phyloP scores from a whole-genome alignment of 2,888 invertebrate species.

The Tipula unca region DNA sequence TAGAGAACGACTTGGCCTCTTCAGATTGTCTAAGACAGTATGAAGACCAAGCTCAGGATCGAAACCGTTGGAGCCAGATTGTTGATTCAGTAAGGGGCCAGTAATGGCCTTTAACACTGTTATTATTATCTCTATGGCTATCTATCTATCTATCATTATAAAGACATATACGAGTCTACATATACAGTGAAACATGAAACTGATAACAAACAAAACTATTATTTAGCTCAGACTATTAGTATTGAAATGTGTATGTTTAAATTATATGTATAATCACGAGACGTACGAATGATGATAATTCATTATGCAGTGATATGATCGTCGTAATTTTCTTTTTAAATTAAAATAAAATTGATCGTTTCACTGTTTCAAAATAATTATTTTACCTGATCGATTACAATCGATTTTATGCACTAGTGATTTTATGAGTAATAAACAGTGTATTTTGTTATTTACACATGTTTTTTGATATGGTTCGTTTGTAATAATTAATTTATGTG shows the following conservation, averaged over 20 bases:
- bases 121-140: too few relatives aligned
- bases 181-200: not conserved
- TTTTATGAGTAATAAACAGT: not conserved
- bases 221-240: not conserved
- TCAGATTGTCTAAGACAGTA: too few relatives aligned
- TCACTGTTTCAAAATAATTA: not conserved
- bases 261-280: not conserved
- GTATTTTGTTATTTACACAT: not conserved
- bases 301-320: not conserved
- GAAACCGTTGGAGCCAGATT: too few relatives aligned
- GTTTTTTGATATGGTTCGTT: not conserved
- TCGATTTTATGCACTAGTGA: not conserved
- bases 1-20: too few relatives aligned
- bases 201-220: not conserved
- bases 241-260: not conserved
- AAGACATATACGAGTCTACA: not conserved
- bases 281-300: not conserved
- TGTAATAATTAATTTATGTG: not conserved
- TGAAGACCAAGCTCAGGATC: too few relatives aligned
- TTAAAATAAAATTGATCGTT: not conserved
- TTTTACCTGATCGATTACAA: not conserved
- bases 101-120: too few relatives aligned
- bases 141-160: not conserved
- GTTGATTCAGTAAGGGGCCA: too few relatives aligned
- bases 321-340: not conserved